A percentile compares a stretch with the other conserved stretches of the same genome.
Evolutionary conservation across 2,797 vertebrate genomes (phyloP).

Genomic region (Mycteria americana): DNA sequence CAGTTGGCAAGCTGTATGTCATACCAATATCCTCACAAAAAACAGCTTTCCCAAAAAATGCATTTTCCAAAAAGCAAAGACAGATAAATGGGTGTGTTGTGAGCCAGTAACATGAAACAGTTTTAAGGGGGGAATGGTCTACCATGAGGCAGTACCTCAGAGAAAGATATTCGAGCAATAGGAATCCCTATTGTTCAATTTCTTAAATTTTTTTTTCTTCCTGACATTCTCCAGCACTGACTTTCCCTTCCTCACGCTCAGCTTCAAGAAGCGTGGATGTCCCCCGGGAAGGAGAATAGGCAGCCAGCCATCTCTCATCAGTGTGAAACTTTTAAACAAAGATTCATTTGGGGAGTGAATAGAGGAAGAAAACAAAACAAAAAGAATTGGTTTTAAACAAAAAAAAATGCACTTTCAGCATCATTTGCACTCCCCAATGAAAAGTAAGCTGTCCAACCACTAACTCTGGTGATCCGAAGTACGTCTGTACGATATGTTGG

Average conservation of each 20-base stretch:
- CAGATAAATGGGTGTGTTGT: not conserved
- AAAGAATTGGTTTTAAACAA: not conserved
- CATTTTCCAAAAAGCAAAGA: not conserved
- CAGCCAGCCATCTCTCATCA: not conserved
- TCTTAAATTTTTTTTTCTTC: not conserved
- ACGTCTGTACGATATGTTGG: not conserved
- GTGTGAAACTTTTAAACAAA: not conserved
- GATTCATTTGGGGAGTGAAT: not conserved
- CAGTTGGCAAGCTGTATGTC: rapidly evolving
- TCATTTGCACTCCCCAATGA: not conserved
- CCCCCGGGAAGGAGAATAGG: not conserved
- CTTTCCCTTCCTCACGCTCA: not conserved
- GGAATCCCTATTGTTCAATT: not conserved
- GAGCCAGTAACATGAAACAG: not conserved
- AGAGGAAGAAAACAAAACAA: not conserved
- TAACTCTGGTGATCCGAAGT: not conserved
- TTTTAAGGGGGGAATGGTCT: not conserved
- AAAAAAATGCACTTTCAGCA: not conserved
- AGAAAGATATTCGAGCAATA: not conserved
- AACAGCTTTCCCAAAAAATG: not conserved
- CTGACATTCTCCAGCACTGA: not conserved
- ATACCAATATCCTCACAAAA: not conserved
- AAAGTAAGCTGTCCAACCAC: not conserved
- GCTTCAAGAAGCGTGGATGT: not conserved
- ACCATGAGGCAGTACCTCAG: not conserved